Conservation (phyloP, 2,113 vertebrate species). For the Phyllostomus discolor region DNA sequence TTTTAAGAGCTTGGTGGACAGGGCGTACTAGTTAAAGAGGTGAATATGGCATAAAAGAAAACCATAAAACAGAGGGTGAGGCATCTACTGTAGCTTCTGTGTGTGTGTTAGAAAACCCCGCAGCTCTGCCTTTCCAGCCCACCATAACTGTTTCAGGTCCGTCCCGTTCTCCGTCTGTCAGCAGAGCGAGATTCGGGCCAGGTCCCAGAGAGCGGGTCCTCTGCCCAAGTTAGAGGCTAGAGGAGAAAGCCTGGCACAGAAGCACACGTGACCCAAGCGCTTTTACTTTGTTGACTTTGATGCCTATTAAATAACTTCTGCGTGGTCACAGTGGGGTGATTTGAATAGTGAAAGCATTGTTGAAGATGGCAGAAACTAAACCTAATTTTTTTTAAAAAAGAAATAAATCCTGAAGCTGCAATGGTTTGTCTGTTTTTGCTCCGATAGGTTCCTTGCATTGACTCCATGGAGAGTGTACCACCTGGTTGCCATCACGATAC, state of each 20-base stretch:
- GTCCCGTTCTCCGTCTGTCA: background rate
- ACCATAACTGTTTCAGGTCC: background rate
- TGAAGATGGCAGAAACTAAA: background rate
- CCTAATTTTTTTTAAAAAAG: background rate
- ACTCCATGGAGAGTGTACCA: slow-evolving; percentile 87
- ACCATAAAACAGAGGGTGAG: fast-evolving
- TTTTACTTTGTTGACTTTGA: background rate
- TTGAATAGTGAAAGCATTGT: background rate
- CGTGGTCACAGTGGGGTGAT: background rate
- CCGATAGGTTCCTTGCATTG: slow-evolving; percentile 87
- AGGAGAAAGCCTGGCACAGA: background rate
- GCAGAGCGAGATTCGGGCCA: background rate
- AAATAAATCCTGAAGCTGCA: background rate
- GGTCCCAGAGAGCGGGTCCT: background rate
- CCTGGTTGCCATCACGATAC: slow-evolving; percentile 83
- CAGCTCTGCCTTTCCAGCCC: background rate
- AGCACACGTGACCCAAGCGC: fast-evolving
- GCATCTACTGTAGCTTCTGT: fast-evolving
- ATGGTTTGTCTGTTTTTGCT: slow-evolving; percentile 16
- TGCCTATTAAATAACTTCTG: background rate
- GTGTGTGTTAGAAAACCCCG: fast-evolving
- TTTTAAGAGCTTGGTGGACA: background rate
- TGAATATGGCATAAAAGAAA: background rate
- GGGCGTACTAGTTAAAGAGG: background rate
- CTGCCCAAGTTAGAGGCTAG: background rate